Base-by-base conservation (phyloP, 1,140 invertebrate genomes). In the Drosophila aff. region DNA sequence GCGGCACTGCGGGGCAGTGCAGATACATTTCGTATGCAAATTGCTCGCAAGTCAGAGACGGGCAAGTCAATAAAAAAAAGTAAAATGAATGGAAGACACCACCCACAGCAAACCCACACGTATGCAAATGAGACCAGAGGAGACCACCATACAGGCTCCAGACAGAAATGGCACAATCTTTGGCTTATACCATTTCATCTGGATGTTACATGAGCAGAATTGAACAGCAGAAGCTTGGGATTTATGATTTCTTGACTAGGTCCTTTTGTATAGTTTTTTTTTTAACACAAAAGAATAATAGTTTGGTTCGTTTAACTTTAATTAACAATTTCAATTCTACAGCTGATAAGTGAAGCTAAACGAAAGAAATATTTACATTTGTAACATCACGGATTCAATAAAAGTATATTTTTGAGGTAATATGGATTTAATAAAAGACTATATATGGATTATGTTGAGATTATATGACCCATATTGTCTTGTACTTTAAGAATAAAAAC, bases 1-100 rank as follows among this genome's bases (percentile, higher is more conserved):
- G 13, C n/a, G 64, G 21, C 47, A 60, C 46, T 49, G 69, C 33
- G 53, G 71, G 47, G 26, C 4, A 26, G 23, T 23, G 33, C 44
- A 79, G 62, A 69, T 76, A 68, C 62, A 83, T 81, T 83, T 83
- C 77, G 64, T 81, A 83, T 84, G 82, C 60, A 83, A 83, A 81
- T 83, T 83, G 77, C 60, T 72, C 66, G 58, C 64, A 82, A 60
- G 50, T 62, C 64, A 53, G 41, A 69, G 59, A 57, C 60, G 41
- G 41, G 38, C 41, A 73, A 83, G 76, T 69, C 60, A 79, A 83
- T 69, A 69, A 60, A 40, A 58, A 53, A 79, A 59, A 62, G 4
- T 28, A 52, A n/a, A 52, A n/a, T 18, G 43, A 44, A 60, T 53
- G 57, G 43, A 41, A 59, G 41, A 65, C 66, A 36, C 62, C 63